phyloP scores from a whole-genome alignment of 2,888 invertebrate species.

The Hesperia comma region DNA sequence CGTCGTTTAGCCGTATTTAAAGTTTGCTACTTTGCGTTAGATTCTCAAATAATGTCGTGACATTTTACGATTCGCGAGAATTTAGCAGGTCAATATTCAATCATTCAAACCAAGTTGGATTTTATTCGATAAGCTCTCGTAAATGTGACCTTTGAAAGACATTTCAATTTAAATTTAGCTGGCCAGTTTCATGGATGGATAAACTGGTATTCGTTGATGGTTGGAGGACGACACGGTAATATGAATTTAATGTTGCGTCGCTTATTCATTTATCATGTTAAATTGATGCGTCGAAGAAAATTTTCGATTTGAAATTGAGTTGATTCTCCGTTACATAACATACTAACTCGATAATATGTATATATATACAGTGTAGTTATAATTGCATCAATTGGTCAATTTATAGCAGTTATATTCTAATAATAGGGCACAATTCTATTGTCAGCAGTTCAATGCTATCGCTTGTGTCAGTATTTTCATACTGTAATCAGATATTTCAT shows the following conservation, averaged over 20 bases:
- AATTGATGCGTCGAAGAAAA: no score
- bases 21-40: constrained; percentile 1
- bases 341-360: neutral
- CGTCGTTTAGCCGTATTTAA: constrained; percentile 30
- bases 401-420: constrained; percentile 1
- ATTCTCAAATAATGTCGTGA: constrained; percentile 6
- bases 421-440: constrained; percentile 28
- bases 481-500: constrained; percentile 49
- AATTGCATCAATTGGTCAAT: neutral
- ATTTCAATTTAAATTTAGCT: constrained; percentile 5
- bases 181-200: constrained; percentile 17
- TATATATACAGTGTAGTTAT: neutral
- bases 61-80: constrained; percentile 1
- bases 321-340: no score
- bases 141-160: constrained; percentile 7
- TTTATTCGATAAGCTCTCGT: neutral
- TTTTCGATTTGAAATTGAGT: no score
- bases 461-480: constrained; percentile 44
- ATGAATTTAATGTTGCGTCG: neutral
- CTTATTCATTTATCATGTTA: neutral
- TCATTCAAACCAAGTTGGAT: neutral
- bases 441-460: constrained; percentile 46
- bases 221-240: neutral
- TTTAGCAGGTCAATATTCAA: constrained; percentile 6
- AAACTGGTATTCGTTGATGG: neutral